These are phyloP conservation scores for Drosophila cognata DNA, from an alignment of 2,888 invertebrate genomes.

Conservation along the genomic window DNA sequence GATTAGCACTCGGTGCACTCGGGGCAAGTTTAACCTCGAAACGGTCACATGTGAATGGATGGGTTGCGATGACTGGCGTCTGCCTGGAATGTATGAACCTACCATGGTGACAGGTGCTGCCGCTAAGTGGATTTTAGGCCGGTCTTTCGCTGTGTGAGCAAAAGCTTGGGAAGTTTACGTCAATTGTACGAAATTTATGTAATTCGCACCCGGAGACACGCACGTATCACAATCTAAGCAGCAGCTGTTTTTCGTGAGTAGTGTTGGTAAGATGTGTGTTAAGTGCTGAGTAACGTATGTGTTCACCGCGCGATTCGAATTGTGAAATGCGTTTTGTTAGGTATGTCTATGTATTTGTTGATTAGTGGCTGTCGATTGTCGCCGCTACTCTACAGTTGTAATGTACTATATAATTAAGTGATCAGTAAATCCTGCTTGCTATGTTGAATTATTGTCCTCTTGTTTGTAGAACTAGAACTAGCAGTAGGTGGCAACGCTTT, in stretches of 20 bases:
- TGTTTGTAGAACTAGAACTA: background rate
- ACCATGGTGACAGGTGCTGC: conserved; percentile 71
- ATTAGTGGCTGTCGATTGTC: conserved; percentile 28
- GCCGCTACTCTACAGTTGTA: conserved; percentile 27
- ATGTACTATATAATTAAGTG: conserved; percentile 30
- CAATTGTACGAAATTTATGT: conserved; percentile 80
- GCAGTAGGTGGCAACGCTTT: conserved; percentile 41
- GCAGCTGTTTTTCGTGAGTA: conserved; percentile 64
- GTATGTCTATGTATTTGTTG: conserved; percentile 26
- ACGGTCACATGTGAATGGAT: conserved; percentile 55
- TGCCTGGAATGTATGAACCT: conserved; percentile 52
- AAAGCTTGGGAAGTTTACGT: conserved; percentile 49
- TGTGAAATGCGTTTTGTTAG: conserved; percentile 19
- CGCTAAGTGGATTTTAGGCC: conserved; percentile 41
- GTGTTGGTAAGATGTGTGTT: conserved; percentile 49
- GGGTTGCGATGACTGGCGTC: background rate
- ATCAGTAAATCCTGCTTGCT: conserved; percentile 36
- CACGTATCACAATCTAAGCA: conserved; percentile 54
- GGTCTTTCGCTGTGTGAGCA: conserved; percentile 48
- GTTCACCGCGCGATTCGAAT: conserved; percentile 34
- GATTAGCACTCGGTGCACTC: background rate
- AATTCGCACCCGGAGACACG: conserved; percentile 73
- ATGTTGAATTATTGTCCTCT: conserved; percentile 7
- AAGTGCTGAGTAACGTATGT: conserved; percentile 46
- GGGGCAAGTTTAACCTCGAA: conserved; percentile 66